A percentile compares a stretch with the other conserved stretches of the same genome.
Evolutionary conservation across 2,113 vertebrate genomes (phyloP).

Genomic region (Macaca fascicularis): T2T-MFA8v1.1 NC_088385.1:21085501-21086000

Average conservation of each 20-base stretch:
- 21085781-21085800: background rate
- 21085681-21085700: background rate
- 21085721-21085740: background rate
- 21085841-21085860: background rate
- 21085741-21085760: background rate
- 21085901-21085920: background rate
- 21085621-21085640: fast-evolving
- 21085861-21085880: background rate
- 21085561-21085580: too few species aligned
- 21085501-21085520: too few species aligned
- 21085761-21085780: background rate
- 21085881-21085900: background rate
- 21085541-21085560: too few species aligned
- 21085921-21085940: background rate
- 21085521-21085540: too few species aligned
- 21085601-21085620: too few species aligned
- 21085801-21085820: background rate
- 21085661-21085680: conserved; percentile 20
- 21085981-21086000: background rate
- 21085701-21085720: conserved; percentile 2
- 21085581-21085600: too few species aligned
- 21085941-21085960: background rate
- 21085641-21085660: background rate
- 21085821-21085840: background rate
- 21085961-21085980: background rate